A percentile compares a stretch with the other conserved stretches of the same genome.
Conservation (phyloP, 2,113 vertebrate genomes). For the Mugil cephalus region DNA sequence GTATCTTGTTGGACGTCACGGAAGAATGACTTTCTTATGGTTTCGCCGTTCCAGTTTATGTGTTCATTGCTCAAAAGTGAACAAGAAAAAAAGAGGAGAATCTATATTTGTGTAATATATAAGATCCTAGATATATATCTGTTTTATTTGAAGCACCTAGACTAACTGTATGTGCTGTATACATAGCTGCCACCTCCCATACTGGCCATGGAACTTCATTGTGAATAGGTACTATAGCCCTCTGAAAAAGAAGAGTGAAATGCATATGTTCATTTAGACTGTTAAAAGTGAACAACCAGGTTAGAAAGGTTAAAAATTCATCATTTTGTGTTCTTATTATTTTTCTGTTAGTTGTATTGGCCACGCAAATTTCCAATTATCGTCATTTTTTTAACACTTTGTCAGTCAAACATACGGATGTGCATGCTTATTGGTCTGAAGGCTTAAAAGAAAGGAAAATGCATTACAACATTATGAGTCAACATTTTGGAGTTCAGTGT, state of each 20-base stretch:
- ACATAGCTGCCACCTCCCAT: conserved; percentile 69
- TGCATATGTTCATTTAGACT: conserved; percentile 56
- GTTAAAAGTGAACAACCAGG: conserved; percentile 45
- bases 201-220: conserved; percentile 62
- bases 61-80: conserved; percentile 84
- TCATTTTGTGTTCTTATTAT: neutral
- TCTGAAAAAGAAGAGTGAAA: conserved; percentile 41
- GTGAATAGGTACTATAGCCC: conserved; percentile 55
- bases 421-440: conserved; percentile 65
- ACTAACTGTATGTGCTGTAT: conserved; percentile 69
- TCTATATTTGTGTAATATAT: conserved; percentile 87
- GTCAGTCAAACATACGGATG: conserved; percentile 55
- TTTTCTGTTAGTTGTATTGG: conserved; percentile 39
- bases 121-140: conserved; percentile 84
- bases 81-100: conserved; percentile 84
- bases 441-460: conserved; percentile 30
- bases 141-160: conserved; percentile 77
- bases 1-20: conserved; percentile 81
- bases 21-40: conserved; percentile 70
- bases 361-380: conserved; percentile 47
- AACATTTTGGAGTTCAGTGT: conserved; percentile 56
- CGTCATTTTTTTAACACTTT: conserved; percentile 52
- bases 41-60: conserved; percentile 77
- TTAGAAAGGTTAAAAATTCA: conserved; percentile 26
- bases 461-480: conserved; percentile 26